A percentile compares a stretch with the other conserved stretches of the same genome.
These are phyloP conservation scores for Sarcophaga bullata DNA, from an alignment of 1,140 invertebrate species.

Conservation along the genomic window DNA sequence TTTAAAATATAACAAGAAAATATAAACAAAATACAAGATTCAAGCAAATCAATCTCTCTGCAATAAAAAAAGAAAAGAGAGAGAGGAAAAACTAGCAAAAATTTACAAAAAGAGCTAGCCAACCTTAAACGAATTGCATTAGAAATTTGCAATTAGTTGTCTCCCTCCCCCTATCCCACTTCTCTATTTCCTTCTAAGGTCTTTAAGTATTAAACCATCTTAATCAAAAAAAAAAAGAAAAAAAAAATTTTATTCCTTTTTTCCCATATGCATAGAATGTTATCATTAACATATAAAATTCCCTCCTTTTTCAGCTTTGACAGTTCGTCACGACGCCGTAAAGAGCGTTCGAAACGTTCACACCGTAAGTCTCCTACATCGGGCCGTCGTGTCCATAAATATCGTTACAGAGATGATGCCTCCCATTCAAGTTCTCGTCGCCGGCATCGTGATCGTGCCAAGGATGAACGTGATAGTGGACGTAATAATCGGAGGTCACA, in stretches of 20 bases:
- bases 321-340: conserved; percentile 71
- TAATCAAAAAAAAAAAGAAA: neutral
- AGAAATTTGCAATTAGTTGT: no score
- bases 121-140: no score
- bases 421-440: conserved; percentile 63
- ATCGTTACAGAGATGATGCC: conserved; percentile 69
- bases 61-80: conserved; percentile 1
- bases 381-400: conserved; percentile 69
- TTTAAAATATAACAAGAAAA: neutral
- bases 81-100: neutral
- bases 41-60: neutral
- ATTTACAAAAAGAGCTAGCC: neutral
- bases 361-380: conserved; percentile 71
- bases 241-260: neutral
- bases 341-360: conserved; percentile 72
- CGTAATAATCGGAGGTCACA: conserved; percentile 63
- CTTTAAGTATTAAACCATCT: no score
- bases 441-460: conserved; percentile 60
- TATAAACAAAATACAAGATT: neutral
- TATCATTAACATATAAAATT: neutral
- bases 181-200: no score
- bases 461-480: conserved; percentile 63
- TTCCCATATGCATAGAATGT: neutral
- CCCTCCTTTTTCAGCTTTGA: conserved; percentile 68
- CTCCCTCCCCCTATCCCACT: no score